Evolutionary conservation across 2,113 vertebrate genomes (phyloP), one percentile per base, ranked within the genome.

Genomic region (Nycticorax nycticorax): DNA sequence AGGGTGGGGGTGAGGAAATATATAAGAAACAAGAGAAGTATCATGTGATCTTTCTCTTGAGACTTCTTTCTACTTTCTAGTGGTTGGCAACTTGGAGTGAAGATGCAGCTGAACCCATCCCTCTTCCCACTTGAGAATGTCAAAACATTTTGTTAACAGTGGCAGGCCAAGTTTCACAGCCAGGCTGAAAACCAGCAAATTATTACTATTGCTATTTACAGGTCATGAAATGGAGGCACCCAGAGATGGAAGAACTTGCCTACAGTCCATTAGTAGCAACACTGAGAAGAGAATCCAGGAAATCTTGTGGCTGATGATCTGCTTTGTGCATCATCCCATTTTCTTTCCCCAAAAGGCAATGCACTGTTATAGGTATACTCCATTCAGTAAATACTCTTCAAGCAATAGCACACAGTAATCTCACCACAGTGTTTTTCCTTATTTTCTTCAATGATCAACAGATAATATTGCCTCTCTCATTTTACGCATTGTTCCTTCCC

Each of bases 161-260:
- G 43, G 72, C 50, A 48, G 91, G 91, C 94, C 96, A 94, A 95
- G 88, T 91, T 94, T 76, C 75, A 82, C 37, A 94, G 75, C 35
- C 57, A 76, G 60, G 37, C 75, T 74, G 78, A 63, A 88, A 96
- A 76, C 0, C 52, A 88, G 69, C 20, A 59, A 75, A 93, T 89
- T 92, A 92, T 79, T 94, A 89, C 45, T 89, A 50, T 67, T 80
- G 68, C 57, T 86, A 59, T 78, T 91, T 94, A 83, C 71, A 94
- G 93, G 89, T 84, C 93, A 92, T 60, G 88, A 92, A 95, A 86
- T 3, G 1, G 91, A 93, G 67, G 41, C 41, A 60, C 48, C 77
- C 9, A 48, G 81, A 76, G 68, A 74, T 45, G 62, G 90, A 93
- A 90, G 64, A 77, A 92, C 53, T 94, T 95, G 62, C 30, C 66